Base-by-base conservation (phyloP, 1,140 invertebrate genomes). In the Drosophila serrata region DNA sequence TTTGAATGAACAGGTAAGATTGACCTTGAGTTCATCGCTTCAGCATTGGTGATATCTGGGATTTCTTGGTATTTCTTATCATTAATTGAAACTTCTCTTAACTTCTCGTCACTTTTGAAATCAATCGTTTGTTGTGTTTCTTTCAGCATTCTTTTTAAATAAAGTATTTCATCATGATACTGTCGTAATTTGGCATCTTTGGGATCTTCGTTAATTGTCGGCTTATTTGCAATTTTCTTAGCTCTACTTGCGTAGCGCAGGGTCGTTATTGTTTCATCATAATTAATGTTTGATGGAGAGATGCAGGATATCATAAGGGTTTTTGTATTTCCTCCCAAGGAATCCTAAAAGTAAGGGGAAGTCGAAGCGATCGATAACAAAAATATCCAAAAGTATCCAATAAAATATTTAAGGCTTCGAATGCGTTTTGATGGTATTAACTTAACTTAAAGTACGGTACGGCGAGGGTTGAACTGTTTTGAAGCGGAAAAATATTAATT, bases 271-370 rank as follows among this genome's bases (percentile, higher is more conserved):
- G 98, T 98, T 93, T 99, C 98, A 74, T 99, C 97, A 70, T 96
- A 98, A 91, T 99, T 98, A 79, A 96, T 96, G 82, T 97, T 95
- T 9, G 97, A 96, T 1, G 98, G 98, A 39, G 97, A 98, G 0
- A 99, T 94, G 88, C 98, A 98, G 0, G 98, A 98, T 29, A 99
- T 96, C 98, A 99, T 99, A 29, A 99, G 92, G 0, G 98, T 99
- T 91, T 98, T 97, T 0, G 98, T 98, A 92, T 99, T 99, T 0
- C 98, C 98, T 9, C 98, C 98, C 0, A 99, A 93, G n/a, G 97
- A 98, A 92, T 98, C 97, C 96, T 95, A 72, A 22, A 51, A 43
- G 29, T 61, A 37, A n/a, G 15, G 2, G 9, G 12, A 57, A 3
- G 11, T 17, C 27, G 27, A 3, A 27, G 27, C 27, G 6, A 27